phyloP scores from a whole-genome alignment of 2,113 vertebrate species.

The Eclectus roratus region DNA sequence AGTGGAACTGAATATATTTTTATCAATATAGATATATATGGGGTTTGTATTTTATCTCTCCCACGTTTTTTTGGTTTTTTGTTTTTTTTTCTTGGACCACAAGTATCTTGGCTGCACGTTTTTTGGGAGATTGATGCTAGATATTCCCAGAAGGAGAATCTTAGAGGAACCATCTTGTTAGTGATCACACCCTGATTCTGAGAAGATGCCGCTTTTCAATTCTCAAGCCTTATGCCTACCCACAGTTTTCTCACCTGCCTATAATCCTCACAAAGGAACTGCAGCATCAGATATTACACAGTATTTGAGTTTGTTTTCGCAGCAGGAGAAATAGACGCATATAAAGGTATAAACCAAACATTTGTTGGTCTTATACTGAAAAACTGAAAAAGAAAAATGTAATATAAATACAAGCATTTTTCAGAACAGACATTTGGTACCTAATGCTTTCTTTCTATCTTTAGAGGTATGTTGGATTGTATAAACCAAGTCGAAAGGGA shows the following conservation, averaged over 20 bases:
- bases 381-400: background rate
- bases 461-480: background rate
- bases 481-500: accelerated
- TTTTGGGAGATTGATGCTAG: background rate
- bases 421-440: background rate
- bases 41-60: background rate
- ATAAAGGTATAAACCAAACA: background rate
- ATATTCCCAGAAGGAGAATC: background rate
- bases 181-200: background rate
- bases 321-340: background rate
- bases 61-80: accelerated
- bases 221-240: background rate
- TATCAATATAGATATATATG: background rate
- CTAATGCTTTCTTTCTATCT: background rate
- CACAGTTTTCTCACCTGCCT: background rate
- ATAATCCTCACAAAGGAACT: background rate
- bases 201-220: background rate
- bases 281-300: accelerated
- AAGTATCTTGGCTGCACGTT: background rate
- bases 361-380: background rate
- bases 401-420: background rate
- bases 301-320: background rate
- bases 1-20: background rate
- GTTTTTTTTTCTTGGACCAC: background rate
- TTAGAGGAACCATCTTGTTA: background rate